phyloP scores from a whole-genome alignment of 2,113 vertebrate species.

The Melierax canorus region DNA sequence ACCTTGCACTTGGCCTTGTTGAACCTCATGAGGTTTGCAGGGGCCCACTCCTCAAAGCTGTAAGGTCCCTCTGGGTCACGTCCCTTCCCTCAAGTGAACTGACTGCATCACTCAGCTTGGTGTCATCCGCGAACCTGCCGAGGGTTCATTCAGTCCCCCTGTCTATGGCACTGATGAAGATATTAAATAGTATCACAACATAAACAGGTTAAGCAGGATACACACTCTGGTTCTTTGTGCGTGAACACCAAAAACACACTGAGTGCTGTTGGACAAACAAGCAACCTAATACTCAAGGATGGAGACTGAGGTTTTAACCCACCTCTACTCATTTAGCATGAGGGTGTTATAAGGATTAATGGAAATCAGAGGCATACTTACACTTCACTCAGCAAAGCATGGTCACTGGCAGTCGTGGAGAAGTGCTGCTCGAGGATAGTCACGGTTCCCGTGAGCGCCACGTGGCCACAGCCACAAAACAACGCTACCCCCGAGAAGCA shows the following conservation, averaged over 20 bases:
- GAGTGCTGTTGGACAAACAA: background rate
- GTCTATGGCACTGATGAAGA: background rate
- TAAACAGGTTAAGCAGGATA: background rate
- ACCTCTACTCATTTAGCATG: background rate
- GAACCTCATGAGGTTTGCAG: background rate
- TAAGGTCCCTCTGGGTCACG: background rate
- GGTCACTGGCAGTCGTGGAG: conserved; percentile 85
- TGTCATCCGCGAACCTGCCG: background rate
- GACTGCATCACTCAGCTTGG: background rate
- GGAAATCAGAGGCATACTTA: conserved; percentile 73
- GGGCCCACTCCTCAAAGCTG: background rate
- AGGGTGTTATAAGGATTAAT: background rate
- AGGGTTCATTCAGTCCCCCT: background rate
- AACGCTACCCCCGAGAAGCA: conserved; percentile 97
- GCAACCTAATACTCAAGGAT: background rate
- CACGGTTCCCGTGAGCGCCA: conserved; percentile 89
- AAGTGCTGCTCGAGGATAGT: conserved; percentile 91
- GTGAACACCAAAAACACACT: background rate
- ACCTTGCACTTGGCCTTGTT: too few relatives aligned
- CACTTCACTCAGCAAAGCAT: conserved; percentile 89
- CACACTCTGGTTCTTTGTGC: background rate
- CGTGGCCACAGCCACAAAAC: conserved; percentile 96
- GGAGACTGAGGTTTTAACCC: background rate
- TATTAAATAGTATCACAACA: background rate
- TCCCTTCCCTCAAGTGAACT: background rate